Base-by-base conservation (phyloP, 2,797 vertebrate genomes). In the Aythya fuligula region DNA sequence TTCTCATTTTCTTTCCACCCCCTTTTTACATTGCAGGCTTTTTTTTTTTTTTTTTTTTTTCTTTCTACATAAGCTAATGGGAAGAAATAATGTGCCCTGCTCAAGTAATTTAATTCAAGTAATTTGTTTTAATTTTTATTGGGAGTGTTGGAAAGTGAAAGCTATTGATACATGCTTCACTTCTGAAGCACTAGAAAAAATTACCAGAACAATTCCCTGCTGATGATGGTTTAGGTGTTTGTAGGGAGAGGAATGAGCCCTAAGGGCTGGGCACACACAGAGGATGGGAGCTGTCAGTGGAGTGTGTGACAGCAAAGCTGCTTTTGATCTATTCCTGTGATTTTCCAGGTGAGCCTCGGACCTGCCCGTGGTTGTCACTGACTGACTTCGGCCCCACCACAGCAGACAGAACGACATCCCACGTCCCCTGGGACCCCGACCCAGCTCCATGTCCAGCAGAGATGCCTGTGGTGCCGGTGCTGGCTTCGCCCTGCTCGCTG, bases 291-390 rank as follows among this genome's bases (percentile, higher is more conserved):
- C 45, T 51, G 39, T 36, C 69, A 19, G 64, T 45, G 43, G 67
- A 73, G 53, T 6, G 8, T 11, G 2, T 7, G 66, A 51, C 56
- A 1, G 0, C 0, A 3, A 86, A 75, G 54, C 28, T 39, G 65
- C 38, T 85, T 89, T 93, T 94, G 76, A 95, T 58, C 34, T 94
- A 62, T 94, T n/a, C 49, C 1, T 78, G 41, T 86, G 54, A 79
- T 93, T 97, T 96, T 96, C 51, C 86, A 97, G 96, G 90, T 89
- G 47, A 94, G 28, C 60, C 64, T 90, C 0, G 17, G 77, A 70
- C 47, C 56, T 81, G 66, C 58, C 76, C 11, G 2, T 0, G 0
- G 18, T 13, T 22, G 54, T 65, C 39, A 65, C 57, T 76, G 32
- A 78, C 78, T 51, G 87, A 76, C 2, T 14, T 34, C 7, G 7